Percentiles rank a stretch among this genome's conserved stretches.
These are phyloP conservation scores for Apocrypta bakeri DNA, from an alignment of 1,140 invertebrate species.

Conservation along the genomic window DNA sequence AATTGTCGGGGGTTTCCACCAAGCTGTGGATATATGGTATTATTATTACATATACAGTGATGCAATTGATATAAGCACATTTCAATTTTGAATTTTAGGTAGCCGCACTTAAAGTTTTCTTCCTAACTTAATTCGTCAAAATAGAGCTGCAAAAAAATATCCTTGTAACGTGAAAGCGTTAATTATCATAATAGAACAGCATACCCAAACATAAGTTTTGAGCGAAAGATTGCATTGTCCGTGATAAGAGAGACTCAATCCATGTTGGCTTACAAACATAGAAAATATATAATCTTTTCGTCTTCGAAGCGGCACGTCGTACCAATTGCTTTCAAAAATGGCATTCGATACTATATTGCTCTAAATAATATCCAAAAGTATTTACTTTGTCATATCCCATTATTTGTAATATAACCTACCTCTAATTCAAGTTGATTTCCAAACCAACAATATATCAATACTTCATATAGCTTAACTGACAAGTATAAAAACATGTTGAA, in stretches of 20 bases:
- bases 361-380: background rate
- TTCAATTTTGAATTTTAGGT: no score
- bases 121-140: no score
- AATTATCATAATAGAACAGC: no score
- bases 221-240: background rate
- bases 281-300: background rate
- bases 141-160: no score
- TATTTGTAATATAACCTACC: background rate
- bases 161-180: no score
- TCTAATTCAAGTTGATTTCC: conserved; percentile 24
- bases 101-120: no score
- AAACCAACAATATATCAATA: conserved; percentile 21
- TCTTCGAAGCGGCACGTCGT: no score
- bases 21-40: no score
- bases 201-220: background rate
- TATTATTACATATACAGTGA: no score
- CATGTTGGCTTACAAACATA: background rate
- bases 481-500: background rate
- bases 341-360: background rate
- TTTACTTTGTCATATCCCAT: background rate
- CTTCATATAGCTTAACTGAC: background rate
- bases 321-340: background rate
- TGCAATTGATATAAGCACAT: no score
- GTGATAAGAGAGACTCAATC: background rate
- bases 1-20: no score